Percentiles rank a stretch among this genome's conserved stretches.
These are phyloP conservation scores for Heptranchias perlo DNA, from an alignment of 2,113 vertebrate genomes.

Conservation along the genomic window DNA sequence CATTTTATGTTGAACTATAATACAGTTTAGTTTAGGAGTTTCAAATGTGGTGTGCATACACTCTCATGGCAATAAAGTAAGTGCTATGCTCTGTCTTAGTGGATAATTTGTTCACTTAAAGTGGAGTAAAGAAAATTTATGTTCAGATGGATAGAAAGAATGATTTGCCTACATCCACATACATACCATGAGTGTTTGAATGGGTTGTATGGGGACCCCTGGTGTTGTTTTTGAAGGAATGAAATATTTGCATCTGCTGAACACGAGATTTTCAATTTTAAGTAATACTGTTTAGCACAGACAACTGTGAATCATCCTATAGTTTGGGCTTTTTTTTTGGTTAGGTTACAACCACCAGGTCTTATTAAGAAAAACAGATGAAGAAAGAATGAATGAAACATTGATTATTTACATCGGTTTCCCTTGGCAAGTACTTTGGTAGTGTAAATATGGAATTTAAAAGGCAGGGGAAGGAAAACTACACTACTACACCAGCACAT, in stretches of 20 bases:
- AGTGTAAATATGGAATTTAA: slow-evolving; percentile 31
- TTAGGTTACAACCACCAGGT: slow-evolving; percentile 11
- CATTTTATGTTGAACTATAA: slow-evolving; percentile 14
- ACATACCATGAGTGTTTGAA: not conserved
- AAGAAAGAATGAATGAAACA: slow-evolving; percentile 7
- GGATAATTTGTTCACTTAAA: not conserved
- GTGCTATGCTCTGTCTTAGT: not conserved
- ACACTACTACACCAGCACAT: not conserved
- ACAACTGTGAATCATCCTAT: not conserved
- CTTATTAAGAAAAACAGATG: slow-evolving; percentile 22
- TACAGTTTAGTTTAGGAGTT: not conserved
- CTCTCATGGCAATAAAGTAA: slow-evolving; percentile 6
- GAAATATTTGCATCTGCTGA: slow-evolving; percentile 26
- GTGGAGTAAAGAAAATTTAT: not conserved
- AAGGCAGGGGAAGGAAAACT: not conserved
- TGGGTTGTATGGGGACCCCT: not conserved
- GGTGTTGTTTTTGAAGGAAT: slow-evolving; percentile 22
- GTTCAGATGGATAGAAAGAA: not conserved
- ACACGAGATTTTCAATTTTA: not conserved
- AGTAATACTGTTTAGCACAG: not conserved
- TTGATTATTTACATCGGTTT: slow-evolving; percentile 28
- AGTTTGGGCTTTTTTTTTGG: not conserved
- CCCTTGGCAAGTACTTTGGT: slow-evolving; percentile 36
- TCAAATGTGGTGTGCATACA: not conserved
- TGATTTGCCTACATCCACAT: not conserved